Evolutionary conservation across 2,797 vertebrate species (phyloP).

Genomic region (Danio choprae): DNA sequence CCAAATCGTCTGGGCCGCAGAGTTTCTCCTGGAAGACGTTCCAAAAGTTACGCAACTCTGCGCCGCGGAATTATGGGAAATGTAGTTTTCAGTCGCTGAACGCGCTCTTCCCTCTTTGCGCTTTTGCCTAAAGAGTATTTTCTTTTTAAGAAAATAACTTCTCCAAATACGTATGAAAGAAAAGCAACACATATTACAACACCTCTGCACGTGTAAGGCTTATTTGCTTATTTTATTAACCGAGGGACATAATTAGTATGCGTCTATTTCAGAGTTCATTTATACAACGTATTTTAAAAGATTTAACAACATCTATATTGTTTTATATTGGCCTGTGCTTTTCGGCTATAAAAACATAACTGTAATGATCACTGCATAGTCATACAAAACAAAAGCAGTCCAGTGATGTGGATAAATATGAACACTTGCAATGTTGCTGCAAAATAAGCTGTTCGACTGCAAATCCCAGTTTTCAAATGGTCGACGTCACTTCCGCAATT

Average conservation of each 20-base stretch:
- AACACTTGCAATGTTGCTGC: neutral
- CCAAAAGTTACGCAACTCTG: slow-evolving; percentile 74
- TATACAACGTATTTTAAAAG: neutral
- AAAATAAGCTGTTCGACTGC: slow-evolving; percentile 4
- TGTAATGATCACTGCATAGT: neutral
- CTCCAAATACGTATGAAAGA: neutral
- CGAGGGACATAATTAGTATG: neutral
- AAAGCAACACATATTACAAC: neutral
- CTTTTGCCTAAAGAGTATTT: neutral
- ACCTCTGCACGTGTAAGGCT: neutral
- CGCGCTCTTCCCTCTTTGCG: neutral
- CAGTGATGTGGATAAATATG: neutral
- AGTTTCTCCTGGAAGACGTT: slow-evolving; percentile 71
- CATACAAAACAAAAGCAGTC: neutral
- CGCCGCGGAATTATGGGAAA: slow-evolving; percentile 70
- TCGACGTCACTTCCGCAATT: slow-evolving; percentile 40
- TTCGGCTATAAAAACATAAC: neutral
- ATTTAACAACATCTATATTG: neutral
- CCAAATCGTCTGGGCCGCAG: slow-evolving; percentile 71
- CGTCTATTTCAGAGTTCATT: neutral
- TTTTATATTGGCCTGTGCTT: neutral
- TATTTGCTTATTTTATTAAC: neutral
- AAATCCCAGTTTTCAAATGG: slow-evolving; percentile 31
- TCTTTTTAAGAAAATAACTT: neutral
- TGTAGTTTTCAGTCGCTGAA: slow-evolving; percentile 60